Base-by-base conservation (phyloP, 2,797 vertebrate genomes). In the Sternotherus odoratus region DNA sequence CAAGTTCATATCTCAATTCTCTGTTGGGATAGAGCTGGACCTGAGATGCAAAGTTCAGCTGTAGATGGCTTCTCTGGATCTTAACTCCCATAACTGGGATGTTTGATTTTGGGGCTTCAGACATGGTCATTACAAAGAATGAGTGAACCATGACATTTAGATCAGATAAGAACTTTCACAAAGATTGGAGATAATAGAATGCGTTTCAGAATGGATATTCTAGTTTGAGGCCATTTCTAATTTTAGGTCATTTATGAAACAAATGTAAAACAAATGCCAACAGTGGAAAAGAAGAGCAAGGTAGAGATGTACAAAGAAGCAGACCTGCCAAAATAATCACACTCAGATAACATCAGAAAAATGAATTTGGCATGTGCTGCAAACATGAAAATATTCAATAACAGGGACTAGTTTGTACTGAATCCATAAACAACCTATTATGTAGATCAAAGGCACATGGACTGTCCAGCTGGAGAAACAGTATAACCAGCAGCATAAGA, bases 401-500 rank as follows among this genome's bases (percentile, higher is more conserved):
- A 39, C 39, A 33, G 23, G 69, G n/a, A 24, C 74, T 17, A 10
- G 16, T 33, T 11, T 10, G 13, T 4, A 6, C 2, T 8, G 15
- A 8, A 83, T 74, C 75, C 16, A 77, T 23, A 81, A 43, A n/a
- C 28, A 26, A 4, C 6, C 30, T 30, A 30, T 63, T 66, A 74
- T 69, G 33, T 12, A 77, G 50, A 72, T 2, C 24, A 66, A 75
- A 0, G 1, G 21, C 30, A 91, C 11, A 8, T 6, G 21, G 77
- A 12, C 12, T n/a, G 9, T 33, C 43, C 51, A 21, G 54, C 79
- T 51, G 46, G 13, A 46, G 49, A 30, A 49, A 6, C 43, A 17
- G 8, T 74, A 51, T 0, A 0, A 74, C 8, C 15, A 72, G 10
- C 6, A 28, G 5, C 48, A 39, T 6, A 54, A 16, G 7, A 26